Conservation (phyloP, 2,797 vertebrate genomes). For the Rhynchonycteris naso region DNA sequence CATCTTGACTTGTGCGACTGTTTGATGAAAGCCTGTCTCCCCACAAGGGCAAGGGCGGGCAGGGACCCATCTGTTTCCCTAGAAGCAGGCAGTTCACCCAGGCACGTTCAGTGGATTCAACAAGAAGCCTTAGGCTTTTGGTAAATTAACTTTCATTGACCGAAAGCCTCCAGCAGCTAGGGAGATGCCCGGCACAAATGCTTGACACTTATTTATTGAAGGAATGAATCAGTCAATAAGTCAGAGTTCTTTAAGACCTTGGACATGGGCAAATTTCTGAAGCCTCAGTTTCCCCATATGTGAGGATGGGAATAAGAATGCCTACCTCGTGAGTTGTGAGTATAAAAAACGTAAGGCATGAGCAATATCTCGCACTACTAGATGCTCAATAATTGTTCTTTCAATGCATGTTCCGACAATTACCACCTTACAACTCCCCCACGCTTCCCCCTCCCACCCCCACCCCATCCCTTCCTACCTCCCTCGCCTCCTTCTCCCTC, state of each 20-base stretch:
- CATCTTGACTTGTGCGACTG: not conserved
- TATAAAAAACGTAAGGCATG: not conserved
- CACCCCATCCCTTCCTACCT: not conserved
- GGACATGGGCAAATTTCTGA: not conserved
- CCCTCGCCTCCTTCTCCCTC: not conserved
- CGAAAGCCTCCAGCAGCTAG: constrained; percentile 23
- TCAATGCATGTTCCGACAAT: not conserved
- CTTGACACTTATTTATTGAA: constrained; percentile 36
- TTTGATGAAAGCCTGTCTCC: not conserved
- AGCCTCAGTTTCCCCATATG: constrained; percentile 53
- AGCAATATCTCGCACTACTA: not conserved
- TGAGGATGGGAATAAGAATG: not conserved
- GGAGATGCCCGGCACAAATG: not conserved
- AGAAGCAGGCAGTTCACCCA: constrained; percentile 3
- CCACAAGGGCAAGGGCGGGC: not conserved
- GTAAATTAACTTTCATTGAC: constrained; percentile 53
- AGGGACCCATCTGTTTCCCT: not conserved
- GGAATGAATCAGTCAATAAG: not conserved
- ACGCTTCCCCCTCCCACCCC: not conserved
- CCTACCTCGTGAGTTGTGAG: not conserved
- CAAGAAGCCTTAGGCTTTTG: constrained; percentile 13
- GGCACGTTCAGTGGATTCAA: not conserved
- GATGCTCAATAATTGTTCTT: constrained; percentile 49
- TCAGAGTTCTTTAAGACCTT: constrained; percentile 24
- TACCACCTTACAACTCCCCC: constrained; percentile 45